Evolutionary conservation across 35 echinoderm and acorn worm species (phyloP).

Genomic region (Stichopus chloronotus): DNA sequence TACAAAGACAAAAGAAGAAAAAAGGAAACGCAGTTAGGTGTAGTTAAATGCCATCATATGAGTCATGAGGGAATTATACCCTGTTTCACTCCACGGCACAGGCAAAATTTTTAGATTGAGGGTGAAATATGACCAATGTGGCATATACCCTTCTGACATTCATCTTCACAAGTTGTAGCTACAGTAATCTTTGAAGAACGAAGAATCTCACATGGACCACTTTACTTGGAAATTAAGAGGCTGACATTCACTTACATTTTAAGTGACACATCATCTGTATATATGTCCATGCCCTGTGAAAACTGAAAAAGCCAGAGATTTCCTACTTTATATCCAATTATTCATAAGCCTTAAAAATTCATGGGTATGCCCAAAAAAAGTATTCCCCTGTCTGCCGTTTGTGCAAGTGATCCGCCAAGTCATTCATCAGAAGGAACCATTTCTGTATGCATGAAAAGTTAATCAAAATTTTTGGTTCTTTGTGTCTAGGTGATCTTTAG

Average conservation of each 20-base stretch:
- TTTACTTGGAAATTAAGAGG: too few species aligned
- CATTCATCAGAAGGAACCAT: constrained; percentile 15
- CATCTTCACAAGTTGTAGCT: not conserved
- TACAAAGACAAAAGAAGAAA: not conserved
- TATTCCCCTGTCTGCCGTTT: constrained; percentile 1
- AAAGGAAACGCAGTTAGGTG: not conserved
- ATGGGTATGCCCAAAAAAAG: constrained; percentile 2
- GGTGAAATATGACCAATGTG: not conserved
- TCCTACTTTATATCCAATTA: not conserved
- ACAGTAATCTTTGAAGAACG: too few species aligned
- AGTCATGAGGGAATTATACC: not conserved
- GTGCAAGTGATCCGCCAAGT: constrained; percentile 11
- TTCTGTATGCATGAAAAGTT: constrained; percentile 17
- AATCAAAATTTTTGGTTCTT: not conserved
- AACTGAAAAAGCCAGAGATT: not conserved
- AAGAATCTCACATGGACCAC: too few species aligned
- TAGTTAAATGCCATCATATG: not conserved
- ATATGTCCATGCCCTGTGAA: not conserved
- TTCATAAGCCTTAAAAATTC: constrained; percentile 25
- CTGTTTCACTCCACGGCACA: not conserved
- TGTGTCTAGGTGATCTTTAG: not conserved
- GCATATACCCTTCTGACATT: not conserved
- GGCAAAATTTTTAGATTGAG: not conserved
- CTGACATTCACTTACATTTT: not conserved
- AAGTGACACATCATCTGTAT: not conserved